Evolutionary conservation across 2,888 invertebrate genomes (phyloP), one percentile per base, ranked within the genome.

Genomic region (Apotomis turbidana): DNA sequence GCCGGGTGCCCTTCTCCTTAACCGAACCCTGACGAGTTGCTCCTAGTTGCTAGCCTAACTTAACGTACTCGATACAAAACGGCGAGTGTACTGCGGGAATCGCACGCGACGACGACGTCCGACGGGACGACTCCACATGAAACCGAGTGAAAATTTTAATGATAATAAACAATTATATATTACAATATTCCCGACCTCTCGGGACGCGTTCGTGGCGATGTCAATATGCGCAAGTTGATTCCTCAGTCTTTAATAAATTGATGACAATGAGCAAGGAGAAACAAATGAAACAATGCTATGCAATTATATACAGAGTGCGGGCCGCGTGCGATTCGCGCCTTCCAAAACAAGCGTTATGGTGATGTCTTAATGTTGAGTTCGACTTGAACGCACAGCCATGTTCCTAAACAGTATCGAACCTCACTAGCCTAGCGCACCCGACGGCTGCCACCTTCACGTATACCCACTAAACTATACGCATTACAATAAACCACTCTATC

Each of bases 221-320:
- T 90, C 90, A 87, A 88, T 90, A 90, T 90, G 91, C 92, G 91
- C 90, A 87, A 89, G 90, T 92, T 92, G 93, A 92, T 93, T 91
- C 88, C 92, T 93, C 93, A 93, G 93, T 93, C 93, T 93, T 91
- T 93, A 91, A 91, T 91, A 90, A 90, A 91, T 93, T 93, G 93
- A 93, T 93, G 93, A 89, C 91, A 90, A 92, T 92, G 93, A 92
- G 91, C 90, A 90, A 91, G 91, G 91, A 90, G 88, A 82, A 89
- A 91, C 87, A 91, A 91, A 91, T 91, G 91, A 92, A 89, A 87
- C 82, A 89, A 91, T 91, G 92, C 86, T 85, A 90, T 91, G 93
- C 89, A 87, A 89, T 87, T 91, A 92, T 91, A 88, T 93, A 92
- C 91, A 91, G 89, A 89, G 85, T 82, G 88, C 84, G 86, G 78